phyloP scores from a whole-genome alignment of 2,113 vertebrate species.

The Lichenostomus cassidix region DNA sequence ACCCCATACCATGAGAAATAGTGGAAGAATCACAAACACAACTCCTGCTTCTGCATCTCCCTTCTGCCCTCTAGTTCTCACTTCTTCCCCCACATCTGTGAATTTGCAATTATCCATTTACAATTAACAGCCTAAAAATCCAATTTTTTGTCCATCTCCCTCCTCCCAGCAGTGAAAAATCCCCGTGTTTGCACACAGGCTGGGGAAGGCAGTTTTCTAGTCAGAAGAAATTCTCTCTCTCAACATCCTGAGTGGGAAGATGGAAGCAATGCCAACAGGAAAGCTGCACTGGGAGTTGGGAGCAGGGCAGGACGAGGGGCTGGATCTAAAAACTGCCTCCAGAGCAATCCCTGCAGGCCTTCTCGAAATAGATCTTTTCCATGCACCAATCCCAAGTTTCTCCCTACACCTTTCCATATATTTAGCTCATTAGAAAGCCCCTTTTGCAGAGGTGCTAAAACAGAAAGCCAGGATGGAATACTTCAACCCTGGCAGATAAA shows the following conservation, averaged over 20 bases:
- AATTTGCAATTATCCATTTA: neutral
- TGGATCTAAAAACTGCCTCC: neutral
- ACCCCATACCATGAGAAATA: neutral
- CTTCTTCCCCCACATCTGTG: neutral
- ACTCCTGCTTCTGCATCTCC: neutral
- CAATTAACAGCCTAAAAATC: neutral
- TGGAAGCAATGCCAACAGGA: neutral
- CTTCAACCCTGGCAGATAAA: constrained; percentile 52
- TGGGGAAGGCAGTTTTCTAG: neutral
- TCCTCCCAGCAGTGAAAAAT: neutral
- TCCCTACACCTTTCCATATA: constrained; percentile 30
- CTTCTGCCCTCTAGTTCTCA: neutral
- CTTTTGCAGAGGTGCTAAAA: constrained; percentile 44
- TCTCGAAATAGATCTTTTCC: constrained; percentile 25
- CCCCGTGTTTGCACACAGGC: neutral
- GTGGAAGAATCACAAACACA: neutral
- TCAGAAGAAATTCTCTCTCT: neutral
- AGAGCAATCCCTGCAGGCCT: neutral
- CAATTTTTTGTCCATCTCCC: neutral
- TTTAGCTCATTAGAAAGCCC: constrained; percentile 33
- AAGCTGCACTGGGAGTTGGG: neutral
- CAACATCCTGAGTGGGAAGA: neutral
- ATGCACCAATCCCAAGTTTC: neutral
- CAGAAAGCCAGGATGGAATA: constrained; percentile 52
- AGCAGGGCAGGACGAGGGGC: neutral